Evolutionary conservation across 2,113 vertebrate species (phyloP), one percentile per base, ranked within the genome.

Genomic region (Strix uralensis): DNA sequence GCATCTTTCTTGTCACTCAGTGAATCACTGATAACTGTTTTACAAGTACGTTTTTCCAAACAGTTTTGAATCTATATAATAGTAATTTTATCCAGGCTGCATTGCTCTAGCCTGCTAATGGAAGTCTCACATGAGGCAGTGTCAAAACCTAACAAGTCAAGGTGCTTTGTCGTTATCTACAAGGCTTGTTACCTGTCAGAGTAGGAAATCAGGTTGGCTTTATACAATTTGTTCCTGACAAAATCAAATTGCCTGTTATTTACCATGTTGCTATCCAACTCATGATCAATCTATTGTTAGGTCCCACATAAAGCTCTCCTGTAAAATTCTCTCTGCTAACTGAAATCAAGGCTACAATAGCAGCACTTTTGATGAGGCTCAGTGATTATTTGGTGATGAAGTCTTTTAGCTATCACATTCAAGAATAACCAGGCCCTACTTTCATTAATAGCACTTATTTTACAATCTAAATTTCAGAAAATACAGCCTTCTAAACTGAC

Each of bases 221-320:
- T 95, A 96, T 95, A 93, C 92, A 96, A 96, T 97, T 97, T 97
- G 94, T 54, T 96, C 93, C 96, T 95, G 96, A 96, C 94, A 96
- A 97, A 97, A 96, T 95, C 96, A 96, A 97, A 97, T 96, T 96
- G 92, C 92, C 90, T 94, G 92, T 95, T 97, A 97, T 96, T 97
- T 96, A 96, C 96, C 90, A 93, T 96, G 94, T 96, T 97, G 93
- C 94, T 97, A 96, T 96, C 96, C 90, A 95, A 62, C 86, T 96
- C 96, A 90, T 96, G 96, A 97, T 97, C 96, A 97, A 96, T 96
- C 96, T 97, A 96, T 96, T 97, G 96, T 97, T 96, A 94, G 67
- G 59, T 90, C 80, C 90, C 85, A 94, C 55, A 73, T 90, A 95
- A 96, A 93, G 85, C 82, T 95, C 96, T 95, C 59, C 93, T 47